Percentiles rank a stretch among this genome's conserved stretches.
Evolutionary conservation across 2,797 vertebrate genomes (phyloP).

Genomic region (Spea hammondii): DNA sequence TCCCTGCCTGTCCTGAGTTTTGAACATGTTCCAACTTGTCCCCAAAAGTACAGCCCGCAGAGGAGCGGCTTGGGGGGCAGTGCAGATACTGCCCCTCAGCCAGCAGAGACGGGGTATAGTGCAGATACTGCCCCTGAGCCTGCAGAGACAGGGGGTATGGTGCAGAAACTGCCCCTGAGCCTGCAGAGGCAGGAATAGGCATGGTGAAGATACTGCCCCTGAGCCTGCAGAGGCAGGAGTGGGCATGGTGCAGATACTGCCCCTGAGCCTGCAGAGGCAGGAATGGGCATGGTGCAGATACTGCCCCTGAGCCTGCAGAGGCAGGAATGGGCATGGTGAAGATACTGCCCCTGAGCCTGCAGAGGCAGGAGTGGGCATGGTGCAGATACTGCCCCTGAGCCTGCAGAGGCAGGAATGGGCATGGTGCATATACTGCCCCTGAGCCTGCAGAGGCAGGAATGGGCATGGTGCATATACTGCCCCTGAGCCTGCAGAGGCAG

Average conservation of each 20-base stretch:
- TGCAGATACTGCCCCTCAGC: background rate
- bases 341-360: background rate
- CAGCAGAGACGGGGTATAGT: background rate
- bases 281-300: background rate
- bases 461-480: background rate
- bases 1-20: slow-evolving; percentile 36
- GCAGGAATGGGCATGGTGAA: slow-evolving; percentile 58
- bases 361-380: background rate
- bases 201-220: background rate
- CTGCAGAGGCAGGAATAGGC: background rate
- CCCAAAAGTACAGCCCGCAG: slow-evolving; percentile 10
- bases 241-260: background rate
- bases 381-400: background rate
- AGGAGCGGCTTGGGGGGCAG: slow-evolving; percentile 23
- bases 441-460: background rate
- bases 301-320: slow-evolving; percentile 57
- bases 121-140: background rate
- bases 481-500: background rate
- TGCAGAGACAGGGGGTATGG: background rate
- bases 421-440: background rate
- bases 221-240: background rate
- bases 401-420: background rate
- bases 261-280: background rate
- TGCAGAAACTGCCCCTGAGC: background rate
- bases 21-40: slow-evolving; percentile 43